Evolutionary conservation across 37 sponge, comb jelly and placozoan species (phyloP).

Genomic region (Tethya wilhelma): DNA sequence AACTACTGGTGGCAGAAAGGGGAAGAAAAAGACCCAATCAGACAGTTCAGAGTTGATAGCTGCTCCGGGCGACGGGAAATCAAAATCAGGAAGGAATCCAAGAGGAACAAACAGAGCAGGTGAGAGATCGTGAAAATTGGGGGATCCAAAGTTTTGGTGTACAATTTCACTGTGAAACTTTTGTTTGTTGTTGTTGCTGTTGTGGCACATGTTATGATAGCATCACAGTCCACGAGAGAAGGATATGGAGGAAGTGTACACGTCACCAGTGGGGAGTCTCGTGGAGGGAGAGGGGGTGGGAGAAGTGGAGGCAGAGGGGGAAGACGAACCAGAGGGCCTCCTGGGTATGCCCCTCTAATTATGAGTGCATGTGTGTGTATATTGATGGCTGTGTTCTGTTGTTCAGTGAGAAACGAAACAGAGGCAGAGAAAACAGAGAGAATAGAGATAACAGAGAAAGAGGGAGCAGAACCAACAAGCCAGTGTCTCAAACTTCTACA

Average conservation of each 20-base stretch:
- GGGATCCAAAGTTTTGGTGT: background rate
- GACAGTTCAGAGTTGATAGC: conserved; percentile 10
- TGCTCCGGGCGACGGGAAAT: conserved; percentile 19
- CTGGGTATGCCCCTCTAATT: too few relatives aligned
- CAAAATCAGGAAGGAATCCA: background rate
- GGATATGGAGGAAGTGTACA: conserved; percentile 44
- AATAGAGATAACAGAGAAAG: background rate
- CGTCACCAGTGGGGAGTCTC: conserved; percentile 3
- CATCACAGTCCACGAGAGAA: conserved; percentile 17
- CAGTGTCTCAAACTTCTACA: background rate
- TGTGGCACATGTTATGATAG: background rate
- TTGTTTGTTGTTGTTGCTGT: background rate
- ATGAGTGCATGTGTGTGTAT: too few relatives aligned
- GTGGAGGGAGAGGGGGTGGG: conserved; percentile 22
- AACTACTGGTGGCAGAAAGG: conserved; percentile 22
- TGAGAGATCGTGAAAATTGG: background rate
- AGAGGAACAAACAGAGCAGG: conserved; percentile 37
- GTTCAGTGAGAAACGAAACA: too few relatives aligned
- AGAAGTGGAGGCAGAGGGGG: background rate
- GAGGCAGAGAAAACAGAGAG: background rate
- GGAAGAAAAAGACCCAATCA: conserved; percentile 17
- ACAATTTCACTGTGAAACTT: background rate
- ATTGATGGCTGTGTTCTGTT: too few relatives aligned
- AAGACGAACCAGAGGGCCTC: background rate
- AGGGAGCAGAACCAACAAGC: background rate